Evolutionary conservation across 2,888 invertebrate species (phyloP), one percentile per base, ranked within the genome.

Genomic region (Drosophila kuntzei): DNA sequence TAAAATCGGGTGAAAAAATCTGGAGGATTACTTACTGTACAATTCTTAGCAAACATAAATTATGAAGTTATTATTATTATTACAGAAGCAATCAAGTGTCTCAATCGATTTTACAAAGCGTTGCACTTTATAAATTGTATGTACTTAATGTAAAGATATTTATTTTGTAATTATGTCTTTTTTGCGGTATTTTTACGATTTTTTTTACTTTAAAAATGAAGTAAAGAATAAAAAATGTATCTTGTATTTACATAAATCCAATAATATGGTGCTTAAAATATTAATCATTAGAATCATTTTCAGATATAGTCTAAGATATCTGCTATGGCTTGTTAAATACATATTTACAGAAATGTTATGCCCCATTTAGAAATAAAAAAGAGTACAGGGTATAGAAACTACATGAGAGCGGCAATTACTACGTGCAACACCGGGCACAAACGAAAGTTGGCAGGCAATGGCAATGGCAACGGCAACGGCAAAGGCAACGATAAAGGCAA

Each of bases 331-430:
- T 11, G 18, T n/a, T n/a, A n/a, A n/a, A 5, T 20, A 41, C 3
- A 7, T n/a, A 11, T n/a, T 2, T 7, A 22, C 1, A 12, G 7
- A 27, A 5, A 14, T n/a, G 12, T 1, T 7, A 27, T 37, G 37
- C 43, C 44, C 53, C 2, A 36, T 43, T 39, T 16, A 9, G 11
- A 2, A 0, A 8, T 7, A 7, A n/a, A 1, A 18, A 18, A 1
- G 6, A 3, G 16, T 4, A 16, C 20, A 67, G 49, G 47, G 57
- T 53, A 53, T 37, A 9, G 8, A 39, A 62, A 67, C 77, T 72
- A 49, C 58, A 72, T 54, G 70, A 78, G 63, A 60, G 64, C 62
- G 60, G 76, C 79, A 79, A 79, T 79, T 79, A 76, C 80, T 60
- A 64, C 62, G 66, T 64, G 62, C 39, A 66, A 57, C 61, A 62